These are phyloP conservation scores for Erinaceus europaeus DNA, from an alignment of 2,113 vertebrate genomes.

Conservation along the genomic window DNA sequence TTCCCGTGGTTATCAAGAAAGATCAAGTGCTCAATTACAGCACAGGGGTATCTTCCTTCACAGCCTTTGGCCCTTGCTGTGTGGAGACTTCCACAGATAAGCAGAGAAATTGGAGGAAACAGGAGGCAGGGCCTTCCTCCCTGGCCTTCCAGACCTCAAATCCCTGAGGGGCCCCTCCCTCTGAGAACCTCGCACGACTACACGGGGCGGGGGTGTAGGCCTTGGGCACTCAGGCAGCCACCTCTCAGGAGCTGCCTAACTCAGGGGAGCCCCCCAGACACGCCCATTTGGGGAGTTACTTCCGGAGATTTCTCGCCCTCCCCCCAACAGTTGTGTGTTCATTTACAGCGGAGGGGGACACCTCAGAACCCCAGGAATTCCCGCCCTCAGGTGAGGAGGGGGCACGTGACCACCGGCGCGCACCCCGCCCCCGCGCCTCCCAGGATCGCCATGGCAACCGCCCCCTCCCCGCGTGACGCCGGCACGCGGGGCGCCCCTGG, in stretches of 20 bases:
- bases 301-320: conserved; percentile 32
- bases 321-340: conserved; percentile 9
- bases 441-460: conserved; percentile 56
- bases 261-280: conserved; percentile 41
- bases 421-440: background rate
- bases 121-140: background rate
- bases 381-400: conserved; percentile 27
- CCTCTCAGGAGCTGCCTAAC: conserved; percentile 34
- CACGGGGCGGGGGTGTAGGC: background rate
- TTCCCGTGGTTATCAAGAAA: background rate
- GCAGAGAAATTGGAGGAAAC: background rate
- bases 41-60: conserved; percentile 10
- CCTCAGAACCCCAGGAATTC: background rate
- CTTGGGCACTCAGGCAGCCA: background rate
- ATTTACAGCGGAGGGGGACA: conserved; percentile 4
- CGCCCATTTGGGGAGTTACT: conserved; percentile 42
- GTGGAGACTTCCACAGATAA: conserved; percentile 17
- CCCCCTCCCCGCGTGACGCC: conserved; percentile 46
- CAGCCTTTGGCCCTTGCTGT: conserved; percentile 4
- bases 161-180: background rate
- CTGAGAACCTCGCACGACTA: conserved; percentile 5
- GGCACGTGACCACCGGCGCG: conserved; percentile 20
- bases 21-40: conserved; percentile 50
- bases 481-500: conserved; percentile 32
- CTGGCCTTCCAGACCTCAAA: background rate